A percentile compares a stretch with the other conserved stretches of the same genome.
Conservation (phyloP, 2,797 vertebrate genomes). For the Phylloscopus collybita region DNA sequence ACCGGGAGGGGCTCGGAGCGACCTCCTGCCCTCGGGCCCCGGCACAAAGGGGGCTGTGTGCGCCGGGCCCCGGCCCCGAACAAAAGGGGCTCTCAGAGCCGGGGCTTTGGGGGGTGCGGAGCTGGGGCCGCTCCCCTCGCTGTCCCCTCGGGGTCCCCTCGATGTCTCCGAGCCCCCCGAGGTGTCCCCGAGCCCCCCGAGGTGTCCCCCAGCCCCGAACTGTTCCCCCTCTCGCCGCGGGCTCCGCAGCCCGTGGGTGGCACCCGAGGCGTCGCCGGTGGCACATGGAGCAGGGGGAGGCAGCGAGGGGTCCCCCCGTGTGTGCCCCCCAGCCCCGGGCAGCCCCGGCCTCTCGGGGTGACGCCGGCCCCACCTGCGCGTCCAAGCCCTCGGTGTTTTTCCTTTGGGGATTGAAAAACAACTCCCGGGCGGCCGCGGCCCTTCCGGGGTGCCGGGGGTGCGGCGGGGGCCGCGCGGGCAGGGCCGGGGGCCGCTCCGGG, state of each 20-base stretch:
- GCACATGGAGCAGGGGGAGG: background rate
- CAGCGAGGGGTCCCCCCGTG: background rate
- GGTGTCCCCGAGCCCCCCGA: background rate
- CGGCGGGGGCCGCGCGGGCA: background rate
- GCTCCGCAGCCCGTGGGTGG: background rate
- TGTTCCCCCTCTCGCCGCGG: background rate
- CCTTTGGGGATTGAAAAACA: background rate
- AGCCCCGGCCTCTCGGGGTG: background rate
- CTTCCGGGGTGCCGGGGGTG: background rate
- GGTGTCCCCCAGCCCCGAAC: background rate
- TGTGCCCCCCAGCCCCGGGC: background rate
- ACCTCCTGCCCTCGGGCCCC: no score
- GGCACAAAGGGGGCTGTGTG: background rate
- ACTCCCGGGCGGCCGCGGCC: background rate
- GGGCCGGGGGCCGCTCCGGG: background rate
- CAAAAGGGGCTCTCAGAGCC: background rate
- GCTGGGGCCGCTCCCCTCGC: background rate
- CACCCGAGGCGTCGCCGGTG: background rate
- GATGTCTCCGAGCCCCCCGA: no score
- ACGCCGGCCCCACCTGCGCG: background rate
- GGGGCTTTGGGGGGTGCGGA: accelerated
- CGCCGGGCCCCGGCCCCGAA: background rate
- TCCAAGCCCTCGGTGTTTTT: slow-evolving; percentile 5
- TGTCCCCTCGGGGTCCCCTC: background rate
- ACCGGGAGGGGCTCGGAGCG: background rate